Evolutionary conservation across 2,888 invertebrate species (phyloP).

Genomic region (Brachyopa scutellaris): DNA sequence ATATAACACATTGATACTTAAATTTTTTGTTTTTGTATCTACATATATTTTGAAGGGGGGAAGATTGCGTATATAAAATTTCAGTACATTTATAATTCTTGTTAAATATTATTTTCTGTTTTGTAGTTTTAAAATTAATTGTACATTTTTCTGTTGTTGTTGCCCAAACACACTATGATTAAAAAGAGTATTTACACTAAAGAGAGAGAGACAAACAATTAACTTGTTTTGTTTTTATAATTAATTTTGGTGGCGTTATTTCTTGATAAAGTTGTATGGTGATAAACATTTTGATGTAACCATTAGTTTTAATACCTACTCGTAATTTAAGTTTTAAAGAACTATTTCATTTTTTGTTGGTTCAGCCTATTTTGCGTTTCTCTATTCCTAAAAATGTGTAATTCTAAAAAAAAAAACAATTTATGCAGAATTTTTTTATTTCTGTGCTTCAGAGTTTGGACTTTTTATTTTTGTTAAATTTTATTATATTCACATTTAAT

Average conservation of each 20-base stretch:
- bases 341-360: constrained; percentile 11
- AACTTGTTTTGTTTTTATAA: neutral
- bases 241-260: constrained; percentile 58
- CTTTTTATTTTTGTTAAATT: constrained; percentile 29
- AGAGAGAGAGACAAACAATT: constrained; percentile 33
- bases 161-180: constrained; percentile 51
- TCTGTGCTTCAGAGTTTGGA: constrained; percentile 48
- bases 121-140: constrained; percentile 57
- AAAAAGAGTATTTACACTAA: constrained; percentile 56
- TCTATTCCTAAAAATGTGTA: constrained; percentile 51
- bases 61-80: constrained; percentile 70
- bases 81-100: constrained; percentile 64
- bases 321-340: constrained; percentile 4
- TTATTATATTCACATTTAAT: constrained; percentile 48
- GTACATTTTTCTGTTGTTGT: constrained; percentile 56
- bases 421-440: constrained; percentile 25
- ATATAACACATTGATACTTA: constrained; percentile 66
- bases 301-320: constrained; percentile 5
- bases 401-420: constrained; percentile 25
- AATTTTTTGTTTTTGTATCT: constrained; percentile 27
- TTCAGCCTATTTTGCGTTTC: constrained; percentile 65
- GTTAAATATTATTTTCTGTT: constrained; percentile 21
- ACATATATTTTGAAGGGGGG: constrained; percentile 41
- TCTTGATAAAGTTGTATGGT: constrained; percentile 57
- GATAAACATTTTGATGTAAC: constrained; percentile 42